Base-by-base conservation (phyloP, 2,888 invertebrate genomes). In the Diarsia dahlii region DNA sequence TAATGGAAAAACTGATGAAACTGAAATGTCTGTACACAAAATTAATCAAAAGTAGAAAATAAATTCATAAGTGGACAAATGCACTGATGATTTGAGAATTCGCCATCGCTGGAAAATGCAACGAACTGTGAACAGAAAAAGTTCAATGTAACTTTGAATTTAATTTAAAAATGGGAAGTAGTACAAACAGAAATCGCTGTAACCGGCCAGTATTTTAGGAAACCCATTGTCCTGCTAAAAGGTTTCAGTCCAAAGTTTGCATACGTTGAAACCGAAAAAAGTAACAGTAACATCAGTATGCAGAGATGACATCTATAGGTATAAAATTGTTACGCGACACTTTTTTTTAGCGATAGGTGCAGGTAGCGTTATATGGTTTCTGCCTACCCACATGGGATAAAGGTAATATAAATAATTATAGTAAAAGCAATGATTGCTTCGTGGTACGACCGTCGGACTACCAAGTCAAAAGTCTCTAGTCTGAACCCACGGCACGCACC, bases 211-310 rank as follows among this genome's bases (percentile, higher is more conserved):
- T 56, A 0, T 56, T 71, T 46, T 34, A 23, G 46, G 12, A 66
- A 34, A 34, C 20, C 28, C 12, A 45, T 70, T 71, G 45, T 18
- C n/a, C 18, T 39, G 8, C 12, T 46, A 70, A 71, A 71, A 71
- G 28, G 18, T 46, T 46, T 54, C 8, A 20, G 6, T 45, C 4
- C 15, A 52, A 45, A 45, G 71, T 71, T 71, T 54, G n/a, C 46
- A n/a, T 56, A 70, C 15, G 63, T 70, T 28, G 13, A 69, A 48
- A 70, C 1, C 12, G 56, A 56, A 39, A 45, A 23, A 54, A 54
- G 18, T 12, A 68, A 52, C 52, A 52, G 46, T 52, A 67, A 39
- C 34, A n/a, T n/a, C 3, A 52, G 15, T 15, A n/a, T 67, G 0
- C n/a, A 18, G 15, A 3, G 6, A 39, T 39, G 39, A 39, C 39